These are phyloP conservation scores for Neuroscelio doddi DNA, from an alignment of 2,888 invertebrate species.

Conservation along the genomic window DNA sequence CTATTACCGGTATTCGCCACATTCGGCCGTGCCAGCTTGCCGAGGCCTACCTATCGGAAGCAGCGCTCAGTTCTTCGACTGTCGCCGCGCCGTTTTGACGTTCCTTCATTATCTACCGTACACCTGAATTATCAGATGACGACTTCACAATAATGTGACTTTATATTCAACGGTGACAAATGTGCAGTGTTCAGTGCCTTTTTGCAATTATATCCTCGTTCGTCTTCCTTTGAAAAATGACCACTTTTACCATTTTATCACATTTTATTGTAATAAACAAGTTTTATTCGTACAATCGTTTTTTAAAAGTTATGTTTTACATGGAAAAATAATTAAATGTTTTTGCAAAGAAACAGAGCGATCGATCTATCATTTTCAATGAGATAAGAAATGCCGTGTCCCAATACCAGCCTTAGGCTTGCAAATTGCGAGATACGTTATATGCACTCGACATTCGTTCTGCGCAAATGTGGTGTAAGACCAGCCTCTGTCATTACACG, in stretches of 20 bases:
- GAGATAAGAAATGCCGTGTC: neutral
- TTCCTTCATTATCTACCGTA: too few relatives aligned
- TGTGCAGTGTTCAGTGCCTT: too few relatives aligned
- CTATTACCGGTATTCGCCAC: constrained; percentile 46
- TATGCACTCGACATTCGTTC: too few relatives aligned
- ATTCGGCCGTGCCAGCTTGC: constrained; percentile 34
- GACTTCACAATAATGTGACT: too few relatives aligned
- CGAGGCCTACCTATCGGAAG: constrained; percentile 54
- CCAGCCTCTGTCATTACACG: constrained; percentile 21
- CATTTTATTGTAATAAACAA: too few relatives aligned
- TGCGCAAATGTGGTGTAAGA: constrained; percentile 9
- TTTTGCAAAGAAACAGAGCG: neutral
- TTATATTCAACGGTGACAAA: too few relatives aligned
- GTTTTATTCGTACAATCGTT: neutral
- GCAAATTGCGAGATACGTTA: constrained; percentile 19
- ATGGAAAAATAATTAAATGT: too few relatives aligned
- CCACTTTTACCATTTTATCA: too few relatives aligned
- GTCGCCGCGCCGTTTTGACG: constrained; percentile 59
- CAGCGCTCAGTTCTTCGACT: constrained; percentile 64
- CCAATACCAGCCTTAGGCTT: constrained; percentile 11
- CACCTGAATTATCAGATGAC: too few relatives aligned
- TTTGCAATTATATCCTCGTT: too few relatives aligned
- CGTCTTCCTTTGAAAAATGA: too few relatives aligned
- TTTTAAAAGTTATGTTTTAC: neutral
- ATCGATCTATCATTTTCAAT: constrained; percentile 4